Percentiles rank a stretch among this genome's conserved stretches.
These are phyloP conservation scores for Anabas testudineus DNA, from an alignment of 2,797 vertebrate genomes.

Conservation along the genomic window DNA sequence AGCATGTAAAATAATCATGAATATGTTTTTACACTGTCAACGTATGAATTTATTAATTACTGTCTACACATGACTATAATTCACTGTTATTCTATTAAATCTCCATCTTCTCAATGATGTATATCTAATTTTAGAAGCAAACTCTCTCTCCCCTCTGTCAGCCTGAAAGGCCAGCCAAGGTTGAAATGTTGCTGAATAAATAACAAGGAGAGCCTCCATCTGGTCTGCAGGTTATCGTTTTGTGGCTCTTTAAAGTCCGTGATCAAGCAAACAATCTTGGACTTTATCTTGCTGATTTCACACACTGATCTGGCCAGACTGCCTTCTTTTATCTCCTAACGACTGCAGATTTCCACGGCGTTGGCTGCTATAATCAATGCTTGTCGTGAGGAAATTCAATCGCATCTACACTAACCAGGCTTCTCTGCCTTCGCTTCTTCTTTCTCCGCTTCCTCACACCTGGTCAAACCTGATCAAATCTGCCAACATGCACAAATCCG, in stretches of 20 bases:
- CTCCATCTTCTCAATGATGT: not conserved
- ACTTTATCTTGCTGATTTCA: slow-evolving; percentile 37
- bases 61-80: not conserved
- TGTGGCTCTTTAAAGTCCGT: slow-evolving; percentile 22
- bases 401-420: slow-evolving; percentile 41
- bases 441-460: slow-evolving; percentile 45
- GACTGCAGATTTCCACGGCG: slow-evolving; percentile 45
- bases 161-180: slow-evolving; percentile 1
- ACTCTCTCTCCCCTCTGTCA: not conserved
- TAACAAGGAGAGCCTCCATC: slow-evolving; percentile 4
- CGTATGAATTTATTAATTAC: not conserved
- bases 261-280: slow-evolving; percentile 26
- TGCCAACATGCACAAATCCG: slow-evolving; percentile 46
- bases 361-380: slow-evolving; percentile 58
- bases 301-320: slow-evolving; percentile 44
- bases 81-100: not conserved
- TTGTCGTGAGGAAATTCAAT: slow-evolving; percentile 60
- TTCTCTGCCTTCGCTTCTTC: slow-evolving; percentile 11
- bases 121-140: slow-evolving; percentile 7
- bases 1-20: not conserved
- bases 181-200: slow-evolving; percentile 29
- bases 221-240: slow-evolving; percentile 32
- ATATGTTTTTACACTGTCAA: not conserved
- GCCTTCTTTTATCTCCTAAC: slow-evolving; percentile 48
- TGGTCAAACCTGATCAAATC: slow-evolving; percentile 71